Evolutionary conservation across 2,113 vertebrate genomes (phyloP).

Genomic region (Pogona vitticeps): DNA sequence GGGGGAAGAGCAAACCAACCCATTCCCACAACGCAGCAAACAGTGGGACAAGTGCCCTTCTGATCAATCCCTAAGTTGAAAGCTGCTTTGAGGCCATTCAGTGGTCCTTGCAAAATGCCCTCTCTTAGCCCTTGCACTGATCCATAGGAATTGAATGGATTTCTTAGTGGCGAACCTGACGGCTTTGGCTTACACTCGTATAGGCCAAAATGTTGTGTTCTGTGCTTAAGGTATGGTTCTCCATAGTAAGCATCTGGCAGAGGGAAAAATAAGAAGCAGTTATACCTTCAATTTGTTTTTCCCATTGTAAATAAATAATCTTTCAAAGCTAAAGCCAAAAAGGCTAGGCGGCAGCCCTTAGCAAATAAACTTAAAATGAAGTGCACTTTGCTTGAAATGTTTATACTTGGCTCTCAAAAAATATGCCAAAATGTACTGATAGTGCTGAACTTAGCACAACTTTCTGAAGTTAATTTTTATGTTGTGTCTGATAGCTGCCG

Average conservation of each 20-base stretch:
- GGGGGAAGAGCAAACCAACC: too few relatives aligned
- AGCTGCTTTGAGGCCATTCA: background rate
- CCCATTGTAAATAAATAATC: background rate
- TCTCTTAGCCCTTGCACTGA: background rate
- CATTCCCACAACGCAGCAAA: background rate
- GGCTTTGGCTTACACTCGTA: background rate
- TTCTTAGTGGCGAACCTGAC: background rate
- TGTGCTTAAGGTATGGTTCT: background rate
- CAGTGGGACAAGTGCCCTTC: too few relatives aligned
- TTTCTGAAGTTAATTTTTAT: background rate
- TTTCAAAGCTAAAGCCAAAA: background rate
- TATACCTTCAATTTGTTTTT: conserved; percentile 4
- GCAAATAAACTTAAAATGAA: conserved; percentile 17
- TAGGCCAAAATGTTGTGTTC: background rate
- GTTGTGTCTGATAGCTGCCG: background rate
- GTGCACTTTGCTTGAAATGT: background rate
- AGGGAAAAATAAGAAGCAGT: background rate
- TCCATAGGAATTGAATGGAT: background rate
- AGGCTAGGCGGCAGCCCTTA: background rate
- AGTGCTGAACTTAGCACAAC: background rate
- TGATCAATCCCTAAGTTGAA: background rate
- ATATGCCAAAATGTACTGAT: background rate
- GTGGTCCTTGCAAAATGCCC: background rate
- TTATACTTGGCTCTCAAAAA: background rate
- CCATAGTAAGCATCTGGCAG: background rate